Evolutionary conservation across 2,113 vertebrate genomes (phyloP).

Genomic region (Orycteropus afer): DNA sequence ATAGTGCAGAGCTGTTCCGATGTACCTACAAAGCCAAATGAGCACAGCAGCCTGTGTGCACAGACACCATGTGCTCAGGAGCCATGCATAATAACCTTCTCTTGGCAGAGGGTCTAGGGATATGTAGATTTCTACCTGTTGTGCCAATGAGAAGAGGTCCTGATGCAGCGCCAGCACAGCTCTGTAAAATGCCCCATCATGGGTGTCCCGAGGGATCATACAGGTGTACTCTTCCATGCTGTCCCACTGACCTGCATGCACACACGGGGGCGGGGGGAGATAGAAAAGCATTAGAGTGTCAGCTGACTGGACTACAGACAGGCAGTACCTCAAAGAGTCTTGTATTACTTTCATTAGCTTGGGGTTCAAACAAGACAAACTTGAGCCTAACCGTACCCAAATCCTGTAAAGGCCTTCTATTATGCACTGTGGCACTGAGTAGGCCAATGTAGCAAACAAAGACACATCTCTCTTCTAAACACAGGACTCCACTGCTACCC

Average conservation of each 20-base stretch:
- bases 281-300: neutral
- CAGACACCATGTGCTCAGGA: neutral
- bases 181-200: conserved; percentile 97
- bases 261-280: neutral
- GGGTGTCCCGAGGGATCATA: conserved; percentile 98
- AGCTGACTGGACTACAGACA: neutral
- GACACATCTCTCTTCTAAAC: neutral
- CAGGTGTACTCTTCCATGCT: conserved; percentile 99
- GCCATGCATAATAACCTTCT: accelerated
- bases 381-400: neutral
- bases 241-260: conserved; percentile 95
- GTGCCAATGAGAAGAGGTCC: conserved; percentile 98
- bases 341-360: neutral
- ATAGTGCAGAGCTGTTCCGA: neutral
- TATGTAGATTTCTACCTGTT: conserved; percentile 89
- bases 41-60: neutral
- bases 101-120: neutral
- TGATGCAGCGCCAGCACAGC: conserved; percentile 97
- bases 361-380: neutral
- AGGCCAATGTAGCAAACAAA: neutral
- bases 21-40: neutral
- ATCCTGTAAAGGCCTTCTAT: neutral
- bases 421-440: no score
- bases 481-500: neutral
- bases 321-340: neutral